phyloP scores from a whole-genome alignment of 2,888 invertebrate species.

The Lysandra coridon region DNA sequence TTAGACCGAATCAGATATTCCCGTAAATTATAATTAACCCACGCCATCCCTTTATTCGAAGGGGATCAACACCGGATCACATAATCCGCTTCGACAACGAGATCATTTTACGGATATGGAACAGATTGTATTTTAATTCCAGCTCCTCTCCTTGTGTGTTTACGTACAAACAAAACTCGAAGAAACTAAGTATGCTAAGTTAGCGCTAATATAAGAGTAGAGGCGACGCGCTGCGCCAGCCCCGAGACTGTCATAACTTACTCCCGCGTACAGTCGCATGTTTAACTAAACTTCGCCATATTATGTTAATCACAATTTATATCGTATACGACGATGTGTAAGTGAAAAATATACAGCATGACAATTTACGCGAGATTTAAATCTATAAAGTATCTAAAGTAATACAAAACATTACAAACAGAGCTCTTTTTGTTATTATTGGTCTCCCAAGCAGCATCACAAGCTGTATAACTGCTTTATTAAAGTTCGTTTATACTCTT shows the following conservation, averaged over 20 bases:
- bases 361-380: too few species aligned
- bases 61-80: slow-evolving; percentile 10
- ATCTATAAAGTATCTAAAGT: too few species aligned
- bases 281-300: slow-evolving; percentile 19
- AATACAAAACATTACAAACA: too few species aligned
- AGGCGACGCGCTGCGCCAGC: slow-evolving; percentile 50
- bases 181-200: slow-evolving; percentile 76
- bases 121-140: neutral
- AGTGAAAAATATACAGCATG: neutral
- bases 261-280: slow-evolving; percentile 48
- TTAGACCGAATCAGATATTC: slow-evolving; percentile 35
- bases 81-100: neutral
- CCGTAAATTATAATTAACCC: slow-evolving; percentile 18
- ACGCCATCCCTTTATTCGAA: slow-evolving; percentile 14
- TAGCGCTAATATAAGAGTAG: slow-evolving; percentile 74
- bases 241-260: slow-evolving; percentile 73
- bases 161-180: slow-evolving; percentile 77
- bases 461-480: too few species aligned
- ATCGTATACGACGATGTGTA: neutral
- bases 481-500: too few species aligned
- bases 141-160: slow-evolving; percentile 57
- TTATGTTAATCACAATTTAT: slow-evolving; percentile 23
- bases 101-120: slow-evolving; percentile 5
- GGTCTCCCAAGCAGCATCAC: too few species aligned
- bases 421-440: too few species aligned